Base-by-base conservation (phyloP, 2,797 vertebrate genomes). In the Notoglanidium macrostoma region DNA sequence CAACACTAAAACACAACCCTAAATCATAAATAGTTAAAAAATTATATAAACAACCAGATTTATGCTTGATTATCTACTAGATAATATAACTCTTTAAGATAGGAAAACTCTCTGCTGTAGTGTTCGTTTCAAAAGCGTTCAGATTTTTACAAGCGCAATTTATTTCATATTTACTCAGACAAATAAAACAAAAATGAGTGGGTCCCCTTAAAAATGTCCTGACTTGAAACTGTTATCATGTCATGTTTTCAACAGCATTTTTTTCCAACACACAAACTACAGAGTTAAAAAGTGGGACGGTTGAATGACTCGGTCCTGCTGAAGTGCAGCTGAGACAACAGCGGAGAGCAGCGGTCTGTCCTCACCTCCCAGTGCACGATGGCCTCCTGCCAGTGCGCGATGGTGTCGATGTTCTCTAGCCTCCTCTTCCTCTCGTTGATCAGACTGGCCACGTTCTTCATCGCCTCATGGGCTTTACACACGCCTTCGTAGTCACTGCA, bases 391-490 rank as follows among this genome's bases (percentile, higher is more conserved):
- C 98, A 99, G 88, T 96, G 96, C 21, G 98, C 98, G 11, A 99
- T 98, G 94, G 98, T 96, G 93, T 99, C 98, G 21, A 99, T 94
- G 89, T 97, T 99, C 92, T 99, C 98, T 76, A 99, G 92, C 85
- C 97, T 96, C 87, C 98, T 95, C 91, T 99, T 99, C 74, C 97
- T 96, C 93, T 99, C 98, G 0, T 99, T 99, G 92, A 99, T 99
- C 88, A 99, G 93, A 92, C 97, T 98, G 0, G 98, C 98, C 14
- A 99, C 98, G 0, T 99, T 98, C 95, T 98, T 99, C 98, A 99
- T 99, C 15, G 98, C 96, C 88, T 98, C 96, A 0, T 99, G 96
- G 0, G 98, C 98, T 88, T 97, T 94, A 93, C 96, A 97, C 91
- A 98, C 97, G 14, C 97, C 94, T 74, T 86, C 91, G 88, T 97